Evolutionary conservation across 2,113 vertebrate genomes (phyloP), one percentile per base, ranked within the genome.

Genomic region (Lonchura striata): DNA sequence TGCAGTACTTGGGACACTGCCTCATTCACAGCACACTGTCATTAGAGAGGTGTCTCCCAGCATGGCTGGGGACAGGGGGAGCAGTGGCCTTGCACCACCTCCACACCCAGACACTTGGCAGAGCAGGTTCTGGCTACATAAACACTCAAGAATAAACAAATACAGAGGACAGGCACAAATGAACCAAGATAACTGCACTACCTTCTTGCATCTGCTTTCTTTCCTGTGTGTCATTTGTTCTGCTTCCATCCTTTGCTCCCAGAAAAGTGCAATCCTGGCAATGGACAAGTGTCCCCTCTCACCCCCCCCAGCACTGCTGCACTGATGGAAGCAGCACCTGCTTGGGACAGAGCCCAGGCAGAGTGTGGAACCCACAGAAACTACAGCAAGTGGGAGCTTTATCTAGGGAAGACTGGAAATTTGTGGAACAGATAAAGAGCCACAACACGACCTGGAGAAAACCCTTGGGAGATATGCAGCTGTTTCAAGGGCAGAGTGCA

Each of bases 41-140:
- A 11, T 49, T 22, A 27, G 42, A 79, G 56, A 17, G 15, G 23
- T 35, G 41, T 59, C 65, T 63, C 49, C 70, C 46, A 41, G 35
- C 5, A 15, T 5, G 0, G 3, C 1, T 0, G 19, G n/a, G n/a
- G 10, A 23, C 13, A 2, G 13, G 11, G 21, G 20, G 2, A 82
- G 17, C n/a, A 27, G 20, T 46, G 77, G 31, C 47, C 25, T 53
- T 17, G 19, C 25, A 37, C 12, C 65, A 30, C 22, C 56, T 75
- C 11, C 37, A 24, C 13, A 13, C 50, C 50, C 54, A 25, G 15
- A 28, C 37, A 8, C 59, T 33, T 30, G 42, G 59, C 71, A 83
- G 41, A 72, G 72, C 24, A 44, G 16, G 41, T 28, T 49, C 63
- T 52, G 23, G n/a, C 42, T 23, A 42, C 37, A 22, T 2, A 14